Percentiles rank a stretch among this genome's conserved stretches.
Evolutionary conservation across 2,113 vertebrate genomes (phyloP).

Genomic region (Peromyscus californicus): DNA sequence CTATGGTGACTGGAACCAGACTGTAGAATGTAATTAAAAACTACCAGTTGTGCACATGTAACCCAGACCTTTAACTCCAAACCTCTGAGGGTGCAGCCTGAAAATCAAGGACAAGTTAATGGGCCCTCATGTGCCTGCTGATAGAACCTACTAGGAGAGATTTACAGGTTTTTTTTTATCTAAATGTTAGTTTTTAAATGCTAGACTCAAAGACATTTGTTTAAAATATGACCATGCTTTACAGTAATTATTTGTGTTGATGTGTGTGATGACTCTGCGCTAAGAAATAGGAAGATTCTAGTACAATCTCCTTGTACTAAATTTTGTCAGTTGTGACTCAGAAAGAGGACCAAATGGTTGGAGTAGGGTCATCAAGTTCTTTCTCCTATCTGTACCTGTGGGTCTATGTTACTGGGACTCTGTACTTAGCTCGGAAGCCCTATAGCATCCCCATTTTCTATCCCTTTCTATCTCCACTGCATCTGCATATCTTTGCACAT

Average conservation of each 20-base stretch:
- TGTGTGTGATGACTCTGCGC: neutral
- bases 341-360: constrained; percentile 11
- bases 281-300: neutral
- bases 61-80: neutral
- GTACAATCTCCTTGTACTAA: neutral
- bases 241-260: neutral
- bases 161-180: neutral
- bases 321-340: neutral
- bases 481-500: neutral
- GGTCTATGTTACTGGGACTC: neutral
- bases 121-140: neutral
- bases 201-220: neutral
- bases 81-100: neutral
- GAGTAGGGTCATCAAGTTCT: neutral
- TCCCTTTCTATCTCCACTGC: neutral
- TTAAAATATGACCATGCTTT: constrained; percentile 9
- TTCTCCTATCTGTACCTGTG: neutral
- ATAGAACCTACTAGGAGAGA: neutral
- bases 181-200: constrained; percentile 6
- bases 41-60: neutral
- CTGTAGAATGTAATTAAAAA: neutral
- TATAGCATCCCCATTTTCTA: neutral
- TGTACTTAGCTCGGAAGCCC: neutral
- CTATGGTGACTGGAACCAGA: neutral
- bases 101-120: neutral